These are phyloP conservation scores for Episyrphus balteatus DNA, from an alignment of 1,140 invertebrate genomes.

Conservation along the genomic window DNA sequence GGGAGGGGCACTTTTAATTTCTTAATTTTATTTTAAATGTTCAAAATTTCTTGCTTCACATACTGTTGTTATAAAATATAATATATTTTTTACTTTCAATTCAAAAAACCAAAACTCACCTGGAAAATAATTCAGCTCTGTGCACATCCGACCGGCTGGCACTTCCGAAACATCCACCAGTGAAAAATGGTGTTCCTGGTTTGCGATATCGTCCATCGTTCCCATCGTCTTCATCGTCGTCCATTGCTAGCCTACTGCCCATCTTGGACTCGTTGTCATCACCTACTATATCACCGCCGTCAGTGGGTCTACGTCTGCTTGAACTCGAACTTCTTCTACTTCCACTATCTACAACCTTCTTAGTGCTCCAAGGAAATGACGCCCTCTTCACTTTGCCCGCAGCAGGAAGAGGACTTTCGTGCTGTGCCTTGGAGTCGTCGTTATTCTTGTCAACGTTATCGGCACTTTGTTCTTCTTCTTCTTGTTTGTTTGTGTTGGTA, in stretches of 20 bases:
- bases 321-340: background rate
- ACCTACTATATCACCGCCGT: background rate
- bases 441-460: background rate
- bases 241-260: too few relatives aligned
- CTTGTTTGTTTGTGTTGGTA: background rate
- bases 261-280: background rate
- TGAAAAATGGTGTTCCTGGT: constrained; percentile 1
- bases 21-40: too few relatives aligned
- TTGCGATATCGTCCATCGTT: too few relatives aligned
- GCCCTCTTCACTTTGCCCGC: background rate
- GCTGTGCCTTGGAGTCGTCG: background rate
- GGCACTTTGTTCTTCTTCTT: background rate
- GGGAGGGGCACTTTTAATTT: too few relatives aligned
- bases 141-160: background rate
- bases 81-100: too few relatives aligned
- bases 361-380: background rate
- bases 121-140: constrained; percentile 7
- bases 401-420: too few relatives aligned
- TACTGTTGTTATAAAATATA: too few relatives aligned
- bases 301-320: background rate
- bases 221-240: too few relatives aligned
- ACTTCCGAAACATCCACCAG: constrained; percentile 7
- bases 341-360: background rate
- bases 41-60: too few relatives aligned
- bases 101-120: constrained; percentile 3